Base-by-base conservation (phyloP, 2,113 vertebrate genomes). In the Gorilla gorilla region DNA sequence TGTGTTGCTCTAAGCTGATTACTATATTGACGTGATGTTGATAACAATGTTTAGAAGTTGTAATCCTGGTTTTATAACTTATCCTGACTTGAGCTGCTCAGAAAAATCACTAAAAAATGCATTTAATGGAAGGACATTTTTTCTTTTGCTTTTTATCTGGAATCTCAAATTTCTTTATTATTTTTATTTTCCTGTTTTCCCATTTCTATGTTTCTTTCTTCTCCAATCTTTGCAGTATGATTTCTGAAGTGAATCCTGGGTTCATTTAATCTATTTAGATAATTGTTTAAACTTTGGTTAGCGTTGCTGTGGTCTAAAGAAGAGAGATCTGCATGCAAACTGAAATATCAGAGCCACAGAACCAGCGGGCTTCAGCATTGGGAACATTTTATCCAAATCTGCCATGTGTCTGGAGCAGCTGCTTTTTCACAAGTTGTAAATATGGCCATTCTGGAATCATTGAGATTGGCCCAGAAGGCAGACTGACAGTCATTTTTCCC, bases 401-500 rank as follows among this genome's bases (percentile, higher is more conserved):
- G 73, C 96, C 96, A 90, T 97, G 90, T 97, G 97, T 98, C 97
- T 98, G 92, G 76, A 98, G 90, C 98, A 98, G 98, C 97, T 98
- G 97, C 97, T 98, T 98, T 92, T 89, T 88, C 92, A 94, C 75
- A 89, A 90, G 95, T 96, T 97, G 86, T 98, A 99, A 99, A 99
- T 98, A 99, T 76, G 97, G 98, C 97, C 98, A 93, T 98, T 96
- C 96, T 98, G 98, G 97, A 98, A 99, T 98, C 98, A 98, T 98
- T 97, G 98, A 98, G 97, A 97, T 97, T 97, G 98, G 97, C 98
- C 98, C 98, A 97, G 96, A 93, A 45, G 97, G 97, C 98, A 98
- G 97, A 98, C 98, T 98, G 98, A 97, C 98, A 98, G 94, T 98
- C 98, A 98, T 97, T 98, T 99, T 99, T 99, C 99, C 99, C 99